Evolutionary conservation across 1,140 invertebrate genomes (phyloP).

Genomic region (Vanessa atalanta): DNA sequence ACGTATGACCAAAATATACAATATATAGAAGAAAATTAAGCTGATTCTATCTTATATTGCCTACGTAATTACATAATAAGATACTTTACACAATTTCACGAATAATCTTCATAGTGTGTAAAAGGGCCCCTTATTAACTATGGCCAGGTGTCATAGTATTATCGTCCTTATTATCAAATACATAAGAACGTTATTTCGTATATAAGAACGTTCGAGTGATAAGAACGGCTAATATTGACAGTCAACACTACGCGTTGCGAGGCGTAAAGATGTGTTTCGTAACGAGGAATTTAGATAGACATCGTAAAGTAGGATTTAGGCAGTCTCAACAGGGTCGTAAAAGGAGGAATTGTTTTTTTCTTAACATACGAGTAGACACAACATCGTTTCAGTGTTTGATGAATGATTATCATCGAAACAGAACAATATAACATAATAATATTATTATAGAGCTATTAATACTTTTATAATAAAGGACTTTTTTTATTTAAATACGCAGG

Average conservation of each 20-base stretch:
- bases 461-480: no score
- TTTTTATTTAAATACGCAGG: no score
- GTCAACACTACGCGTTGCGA: background rate
- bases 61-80: no score
- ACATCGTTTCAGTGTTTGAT: background rate
- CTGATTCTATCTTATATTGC: no score
- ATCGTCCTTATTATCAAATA: background rate
- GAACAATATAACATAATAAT: no score
- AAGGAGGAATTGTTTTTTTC: background rate
- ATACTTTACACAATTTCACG: no score
- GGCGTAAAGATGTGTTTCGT: conserved; percentile 23
- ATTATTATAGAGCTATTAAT: no score
- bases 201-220: background rate
- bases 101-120: background rate
- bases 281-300: conserved; percentile 4
- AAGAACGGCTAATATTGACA: conserved; percentile 26
- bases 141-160: background rate
- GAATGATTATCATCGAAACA: no score
- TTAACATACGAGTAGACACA: background rate
- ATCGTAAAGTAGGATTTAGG: conserved; percentile 20
- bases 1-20: no score
- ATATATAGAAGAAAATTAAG: no score
- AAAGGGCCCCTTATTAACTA: background rate
- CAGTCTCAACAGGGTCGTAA: conserved; percentile 3
- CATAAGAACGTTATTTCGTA: background rate